Percentiles rank a stretch among this genome's conserved stretches.
These are phyloP conservation scores for Endotricha flammealis DNA, from an alignment of 2,888 invertebrate genomes.

Conservation along the genomic window DNA sequence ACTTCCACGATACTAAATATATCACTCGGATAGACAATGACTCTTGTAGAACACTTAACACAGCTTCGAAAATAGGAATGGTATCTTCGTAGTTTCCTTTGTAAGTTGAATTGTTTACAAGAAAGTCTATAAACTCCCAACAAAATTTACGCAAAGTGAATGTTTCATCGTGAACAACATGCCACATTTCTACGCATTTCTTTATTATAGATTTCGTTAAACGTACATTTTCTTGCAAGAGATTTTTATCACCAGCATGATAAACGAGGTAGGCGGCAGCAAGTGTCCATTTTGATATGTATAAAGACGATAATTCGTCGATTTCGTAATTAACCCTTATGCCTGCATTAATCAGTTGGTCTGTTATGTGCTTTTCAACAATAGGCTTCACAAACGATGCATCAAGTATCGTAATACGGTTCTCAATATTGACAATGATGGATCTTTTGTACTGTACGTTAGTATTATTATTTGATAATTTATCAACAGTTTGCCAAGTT, in stretches of 20 bases:
- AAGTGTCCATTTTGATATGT: constrained; percentile 31
- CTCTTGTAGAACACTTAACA: constrained; percentile 22
- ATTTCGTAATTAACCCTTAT: constrained; percentile 12
- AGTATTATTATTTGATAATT: constrained; percentile 28
- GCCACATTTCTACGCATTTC: constrained; percentile 24
- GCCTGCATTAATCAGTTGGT: constrained; percentile 23
- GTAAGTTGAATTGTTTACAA: constrained; percentile 2
- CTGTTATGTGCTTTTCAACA: constrained; percentile 31
- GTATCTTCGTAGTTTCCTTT: constrained; percentile 13
- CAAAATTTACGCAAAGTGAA: constrained; percentile 20
- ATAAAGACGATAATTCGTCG: constrained; percentile 16
- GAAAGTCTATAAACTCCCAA: constrained; percentile 19
- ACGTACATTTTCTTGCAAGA: constrained; percentile 18
- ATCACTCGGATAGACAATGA: constrained; percentile 23
- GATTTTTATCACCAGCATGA: constrained; percentile 15
- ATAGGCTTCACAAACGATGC: constrained; percentile 29
- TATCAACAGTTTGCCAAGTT: constrained; percentile 35
- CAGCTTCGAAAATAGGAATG: constrained; percentile 23
- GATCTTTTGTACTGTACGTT: constrained; percentile 26
- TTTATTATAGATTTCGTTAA: constrained; percentile 23
- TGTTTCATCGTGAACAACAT: constrained; percentile 15
- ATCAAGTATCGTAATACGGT: constrained; percentile 25
- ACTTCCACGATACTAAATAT: constrained; percentile 30
- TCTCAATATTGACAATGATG: constrained; percentile 27
- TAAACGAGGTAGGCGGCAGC: constrained; percentile 24